Evolutionary conservation across 2,797 vertebrate species (phyloP).

Genomic region (Rhinatrema bivittatum): DNA sequence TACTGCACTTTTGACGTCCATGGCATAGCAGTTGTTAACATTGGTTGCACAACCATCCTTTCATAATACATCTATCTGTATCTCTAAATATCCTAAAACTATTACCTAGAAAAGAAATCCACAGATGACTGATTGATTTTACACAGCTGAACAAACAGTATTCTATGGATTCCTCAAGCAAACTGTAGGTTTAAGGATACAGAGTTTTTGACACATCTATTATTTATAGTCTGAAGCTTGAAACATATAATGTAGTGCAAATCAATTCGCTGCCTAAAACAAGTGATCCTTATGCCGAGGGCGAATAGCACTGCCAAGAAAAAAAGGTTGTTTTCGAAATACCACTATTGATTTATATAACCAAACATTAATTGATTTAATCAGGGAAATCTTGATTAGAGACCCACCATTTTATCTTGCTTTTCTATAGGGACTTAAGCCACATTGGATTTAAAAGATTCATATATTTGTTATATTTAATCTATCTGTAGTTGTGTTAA

Average conservation of each 20-base stretch:
- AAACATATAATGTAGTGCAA: constrained; percentile 26
- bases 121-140: constrained; percentile 17
- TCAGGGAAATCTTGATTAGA: constrained; percentile 32
- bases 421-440: constrained; percentile 3
- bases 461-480: too few species aligned
- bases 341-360: constrained; percentile 33
- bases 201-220: constrained; percentile 66
- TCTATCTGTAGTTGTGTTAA: too few species aligned
- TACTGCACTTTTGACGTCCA: constrained; percentile 7
- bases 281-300: constrained; percentile 20
- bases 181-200: constrained; percentile 65
- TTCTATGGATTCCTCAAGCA: constrained; percentile 58
- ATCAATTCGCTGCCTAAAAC: constrained; percentile 26
- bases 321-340: background rate
- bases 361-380: constrained; percentile 30
- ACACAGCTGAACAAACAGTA: constrained; percentile 50
- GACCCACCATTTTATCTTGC: constrained; percentile 15
- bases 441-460: too few species aligned
- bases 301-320: constrained; percentile 18
- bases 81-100: constrained; percentile 1
- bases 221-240: constrained; percentile 39
- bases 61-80: background rate
- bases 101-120: constrained; percentile 31
- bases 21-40: constrained; percentile 2
- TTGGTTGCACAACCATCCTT: constrained; percentile 10